Base-by-base conservation (phyloP, 2,113 vertebrate species). In the Aphyosemion australe region DNA sequence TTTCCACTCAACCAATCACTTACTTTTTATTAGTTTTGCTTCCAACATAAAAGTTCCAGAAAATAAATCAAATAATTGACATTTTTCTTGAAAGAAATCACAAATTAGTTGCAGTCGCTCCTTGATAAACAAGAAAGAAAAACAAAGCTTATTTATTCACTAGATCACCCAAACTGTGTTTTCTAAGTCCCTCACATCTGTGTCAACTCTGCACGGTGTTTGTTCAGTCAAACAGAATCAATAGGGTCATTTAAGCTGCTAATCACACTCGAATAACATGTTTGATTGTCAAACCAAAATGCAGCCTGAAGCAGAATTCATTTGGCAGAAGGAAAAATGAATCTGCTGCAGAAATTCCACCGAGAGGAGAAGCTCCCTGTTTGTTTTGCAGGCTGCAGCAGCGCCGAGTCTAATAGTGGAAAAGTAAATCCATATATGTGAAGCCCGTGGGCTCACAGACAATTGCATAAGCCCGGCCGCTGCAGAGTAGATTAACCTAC, bases 381-480 rank as follows among this genome's bases (percentile, higher is more conserved):
- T 20, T 46, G 55, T 73, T 86, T 53, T 85, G 73, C 55, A 62
- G 63, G 74, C 77, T 79, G 72, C 60, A 59, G 62, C 65, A 56
- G 61, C 68, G 53, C 58, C 42, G 62, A 78, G 84, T 78, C 85
- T 89, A 85, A 81, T 67, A 74, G 62, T 82, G 78, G 72, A 59
- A 84, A 71, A 84, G 63, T 56, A 85, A 87, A 90, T 90, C 88
- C 80, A 89, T 88, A 88, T 65, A 80, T 78, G 74, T 72, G 61
- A 74, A 73, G 80, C 78, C 78, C 68, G 75, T 69, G 68, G 76
- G 78, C 84, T 83, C 80, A 73, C 77, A 90, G 82, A 91, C 87
- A 89, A 91, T 92, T 92, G 89, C 89, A 91, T 90, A 92, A 92
- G 61, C 77, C 53, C 55, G 72, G 74, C 82, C 77, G 58, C 79